Percentiles rank a stretch among this genome's conserved stretches.
Conservation (phyloP, 2,888 invertebrate genomes). For the Drosophila heteroneura region DNA sequence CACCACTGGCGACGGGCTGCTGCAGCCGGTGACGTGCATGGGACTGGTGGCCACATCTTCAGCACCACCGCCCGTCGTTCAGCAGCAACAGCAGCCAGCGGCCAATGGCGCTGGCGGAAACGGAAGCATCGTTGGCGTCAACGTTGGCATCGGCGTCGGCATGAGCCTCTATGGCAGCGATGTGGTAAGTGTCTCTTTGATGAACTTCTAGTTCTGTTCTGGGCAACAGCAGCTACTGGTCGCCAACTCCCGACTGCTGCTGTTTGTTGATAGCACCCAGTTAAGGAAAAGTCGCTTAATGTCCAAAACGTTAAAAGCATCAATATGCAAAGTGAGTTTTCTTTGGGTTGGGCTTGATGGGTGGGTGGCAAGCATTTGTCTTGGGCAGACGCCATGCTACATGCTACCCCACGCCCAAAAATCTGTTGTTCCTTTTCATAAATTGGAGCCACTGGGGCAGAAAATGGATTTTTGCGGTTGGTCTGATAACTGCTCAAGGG, state of each 20-base stretch:
- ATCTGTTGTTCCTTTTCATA: slow-evolving; percentile 70
- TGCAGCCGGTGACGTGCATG: slow-evolving; percentile 81
- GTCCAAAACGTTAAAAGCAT: slow-evolving; percentile 75
- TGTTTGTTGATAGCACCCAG: slow-evolving; percentile 66
- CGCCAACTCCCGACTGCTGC: slow-evolving; percentile 23
- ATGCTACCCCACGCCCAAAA: slow-evolving; percentile 15
- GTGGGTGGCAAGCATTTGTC: slow-evolving; percentile 66
- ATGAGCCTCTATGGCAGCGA: slow-evolving; percentile 82
- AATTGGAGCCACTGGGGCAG: slow-evolving; percentile 76
- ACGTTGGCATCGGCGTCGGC: slow-evolving; percentile 65
- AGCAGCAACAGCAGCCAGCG: slow-evolving; percentile 65
- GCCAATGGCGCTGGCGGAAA: slow-evolving; percentile 72
- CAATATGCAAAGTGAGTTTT: slow-evolving; percentile 72
- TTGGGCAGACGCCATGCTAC: slow-evolving; percentile 26
- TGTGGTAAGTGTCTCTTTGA: slow-evolving; percentile 83
- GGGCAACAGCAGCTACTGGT: slow-evolving; percentile 22
- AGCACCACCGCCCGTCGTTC: slow-evolving; percentile 52
- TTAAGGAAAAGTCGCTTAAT: slow-evolving; percentile 64
- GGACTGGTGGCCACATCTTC: slow-evolving; percentile 79
- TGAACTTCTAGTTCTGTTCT: slow-evolving; percentile 62
- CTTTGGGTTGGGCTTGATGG: not conserved
- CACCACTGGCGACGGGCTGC: slow-evolving; percentile 76
- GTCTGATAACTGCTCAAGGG: slow-evolving; percentile 68
- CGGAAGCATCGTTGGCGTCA: slow-evolving; percentile 79
- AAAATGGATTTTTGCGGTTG: slow-evolving; percentile 75